Evolutionary conservation across 2,888 invertebrate species (phyloP).

Genomic region (Trachelus tabidus): DNA sequence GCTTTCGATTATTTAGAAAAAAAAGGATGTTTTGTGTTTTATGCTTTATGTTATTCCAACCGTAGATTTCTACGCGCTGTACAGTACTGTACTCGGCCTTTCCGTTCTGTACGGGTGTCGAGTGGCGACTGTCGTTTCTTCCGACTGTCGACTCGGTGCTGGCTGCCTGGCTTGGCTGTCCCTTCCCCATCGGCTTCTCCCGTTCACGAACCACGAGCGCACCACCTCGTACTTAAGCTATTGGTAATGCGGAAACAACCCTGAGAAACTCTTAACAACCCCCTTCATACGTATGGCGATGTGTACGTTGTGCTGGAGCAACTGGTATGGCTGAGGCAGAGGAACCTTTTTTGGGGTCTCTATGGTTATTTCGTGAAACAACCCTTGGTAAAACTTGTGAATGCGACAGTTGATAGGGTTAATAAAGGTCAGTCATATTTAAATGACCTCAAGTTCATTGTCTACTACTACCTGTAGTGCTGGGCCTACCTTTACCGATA

Average conservation of each 20-base stretch:
- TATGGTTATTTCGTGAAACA: neutral
- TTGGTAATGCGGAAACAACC: conserved; percentile 25
- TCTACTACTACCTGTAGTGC: neutral
- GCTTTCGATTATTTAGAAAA: neutral
- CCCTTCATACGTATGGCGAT: neutral
- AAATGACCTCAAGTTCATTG: neutral
- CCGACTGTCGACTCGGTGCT: conserved; percentile 31
- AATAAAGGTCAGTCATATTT: neutral
- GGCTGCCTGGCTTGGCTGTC: conserved; percentile 39
- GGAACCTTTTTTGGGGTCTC: neutral
- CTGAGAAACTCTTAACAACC: neutral
- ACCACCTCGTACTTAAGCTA: conserved; percentile 50
- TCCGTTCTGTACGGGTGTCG: conserved; percentile 60
- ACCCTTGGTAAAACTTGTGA: neutral
- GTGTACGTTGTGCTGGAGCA: neutral
- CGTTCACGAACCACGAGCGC: conserved; percentile 35
- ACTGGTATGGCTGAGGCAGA: neutral
- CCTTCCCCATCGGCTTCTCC: conserved; percentile 29
- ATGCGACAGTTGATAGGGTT: neutral
- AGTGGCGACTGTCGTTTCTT: conserved; percentile 62
- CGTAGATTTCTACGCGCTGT: conserved; percentile 16
- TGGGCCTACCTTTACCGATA: neutral
- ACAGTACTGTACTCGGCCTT: conserved; percentile 18
- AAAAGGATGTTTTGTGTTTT: neutral
- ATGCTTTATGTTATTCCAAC: neutral